phyloP scores from a whole-genome alignment of 1,140 invertebrate species.

The Battus philenor region DNA sequence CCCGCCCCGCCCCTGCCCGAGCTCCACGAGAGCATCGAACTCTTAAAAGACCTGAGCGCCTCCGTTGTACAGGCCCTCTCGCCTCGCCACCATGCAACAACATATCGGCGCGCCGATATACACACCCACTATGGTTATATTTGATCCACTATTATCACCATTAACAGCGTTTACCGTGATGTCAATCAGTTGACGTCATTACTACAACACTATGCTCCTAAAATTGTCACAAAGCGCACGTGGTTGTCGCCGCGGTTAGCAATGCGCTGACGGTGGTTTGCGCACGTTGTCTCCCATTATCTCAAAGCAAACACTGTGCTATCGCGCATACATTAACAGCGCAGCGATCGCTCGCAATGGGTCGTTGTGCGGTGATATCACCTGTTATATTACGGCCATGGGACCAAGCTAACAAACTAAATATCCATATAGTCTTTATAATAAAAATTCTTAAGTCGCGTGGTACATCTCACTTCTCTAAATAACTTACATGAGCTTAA shows the following conservation, averaged over 20 bases:
- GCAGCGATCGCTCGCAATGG: constrained; percentile 28
- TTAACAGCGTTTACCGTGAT: constrained; percentile 24
- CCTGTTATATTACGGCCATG: constrained; percentile 28
- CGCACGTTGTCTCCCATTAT: constrained; percentile 46
- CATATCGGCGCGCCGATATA: constrained; percentile 58
- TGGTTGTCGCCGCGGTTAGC: constrained; percentile 34
- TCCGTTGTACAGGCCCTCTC: constrained; percentile 66
- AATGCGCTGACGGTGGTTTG: constrained; percentile 23
- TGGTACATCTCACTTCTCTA: too few relatives aligned
- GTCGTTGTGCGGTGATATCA: constrained; percentile 33
- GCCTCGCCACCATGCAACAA: constrained; percentile 55
- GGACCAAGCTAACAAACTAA: too few relatives aligned
- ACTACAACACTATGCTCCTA: constrained; percentile 13
- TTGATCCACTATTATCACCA: constrained; percentile 38
- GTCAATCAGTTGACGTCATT: constrained; percentile 23
- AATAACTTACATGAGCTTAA: too few relatives aligned
- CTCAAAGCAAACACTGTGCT: constrained; percentile 55
- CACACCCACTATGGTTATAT: constrained; percentile 31
- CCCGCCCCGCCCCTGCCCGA: constrained; percentile 35
- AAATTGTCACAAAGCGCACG: constrained; percentile 30
- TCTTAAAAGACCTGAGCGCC: constrained; percentile 66
- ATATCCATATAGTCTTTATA: too few relatives aligned
- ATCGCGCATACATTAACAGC: constrained; percentile 45
- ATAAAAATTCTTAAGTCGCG: too few relatives aligned
- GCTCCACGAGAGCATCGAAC: constrained; percentile 66